Percentiles rank a stretch among this genome's conserved stretches.
These are phyloP conservation scores for Cladopsammia gracilis DNA, from an alignment of 64 coral and sea anemone species.

Conservation along the genomic window DNA sequence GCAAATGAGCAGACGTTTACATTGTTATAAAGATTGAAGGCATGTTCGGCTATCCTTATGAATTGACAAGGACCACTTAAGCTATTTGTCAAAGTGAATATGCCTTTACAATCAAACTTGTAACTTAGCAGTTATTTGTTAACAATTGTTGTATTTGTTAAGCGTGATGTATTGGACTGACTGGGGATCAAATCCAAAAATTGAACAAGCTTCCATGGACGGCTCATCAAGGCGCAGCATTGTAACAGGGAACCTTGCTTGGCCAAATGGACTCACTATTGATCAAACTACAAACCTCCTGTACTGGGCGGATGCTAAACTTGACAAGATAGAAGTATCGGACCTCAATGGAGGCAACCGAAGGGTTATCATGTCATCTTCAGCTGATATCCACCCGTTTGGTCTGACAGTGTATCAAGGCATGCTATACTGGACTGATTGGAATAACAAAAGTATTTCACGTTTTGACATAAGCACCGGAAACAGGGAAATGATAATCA, in stretches of 20 bases:
- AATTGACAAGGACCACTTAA: too few relatives aligned
- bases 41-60: too few relatives aligned
- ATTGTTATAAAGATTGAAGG: too few relatives aligned
- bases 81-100: too few relatives aligned
- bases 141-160: background rate
- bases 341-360: constrained; percentile 40
- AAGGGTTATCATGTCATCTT: background rate
- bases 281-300: constrained; percentile 18
- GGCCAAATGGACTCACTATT: constrained; percentile 82
- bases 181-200: constrained; percentile 77
- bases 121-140: too few relatives aligned
- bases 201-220: constrained; percentile 77
- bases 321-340: constrained; percentile 56
- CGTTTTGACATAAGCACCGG: constrained; percentile 8
- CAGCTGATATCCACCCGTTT: constrained; percentile 55
- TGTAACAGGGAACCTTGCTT: constrained; percentile 25
- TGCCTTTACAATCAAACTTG: too few relatives aligned
- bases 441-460: constrained; percentile 24
- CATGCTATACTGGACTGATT: constrained; percentile 79
- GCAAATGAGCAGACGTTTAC: too few relatives aligned
- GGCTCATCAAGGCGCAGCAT: constrained; percentile 46
- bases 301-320: constrained; percentile 70
- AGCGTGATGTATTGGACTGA: constrained; percentile 86
- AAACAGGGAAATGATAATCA: background rate
- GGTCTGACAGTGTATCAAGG: constrained; percentile 51